A percentile compares a stretch with the other conserved stretches of the same genome.
phyloP scores from a whole-genome alignment of 2,888 invertebrate genomes.

The Meiosimyza platycephala region DNA sequence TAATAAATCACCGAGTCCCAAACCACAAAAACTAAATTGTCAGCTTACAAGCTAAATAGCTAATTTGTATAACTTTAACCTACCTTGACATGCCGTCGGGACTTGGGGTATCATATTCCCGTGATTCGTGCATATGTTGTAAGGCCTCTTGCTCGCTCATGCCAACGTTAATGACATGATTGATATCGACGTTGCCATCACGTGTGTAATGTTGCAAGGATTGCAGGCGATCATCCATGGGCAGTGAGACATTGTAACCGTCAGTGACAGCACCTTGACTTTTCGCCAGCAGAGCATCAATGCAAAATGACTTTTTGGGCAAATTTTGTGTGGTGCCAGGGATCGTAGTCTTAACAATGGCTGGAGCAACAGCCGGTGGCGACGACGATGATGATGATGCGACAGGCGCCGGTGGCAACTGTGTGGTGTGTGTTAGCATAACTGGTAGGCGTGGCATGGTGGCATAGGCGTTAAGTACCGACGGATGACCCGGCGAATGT shows the following conservation, averaged over 20 bases:
- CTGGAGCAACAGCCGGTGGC: conserved; percentile 43
- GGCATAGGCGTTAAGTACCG: conserved; percentile 42
- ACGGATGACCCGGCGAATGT: conserved; percentile 51
- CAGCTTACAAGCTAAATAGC: too few relatives aligned
- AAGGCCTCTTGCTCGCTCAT: conserved; percentile 65
- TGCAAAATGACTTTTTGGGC: conserved; percentile 85
- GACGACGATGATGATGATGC: conserved; percentile 43
- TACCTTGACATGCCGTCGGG: conserved; percentile 68
- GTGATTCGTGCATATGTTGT: conserved; percentile 63
- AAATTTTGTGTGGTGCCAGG: conserved; percentile 51
- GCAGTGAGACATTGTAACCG: conserved; percentile 24
- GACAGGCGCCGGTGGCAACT: conserved; percentile 36
- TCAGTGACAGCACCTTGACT: conserved; percentile 55
- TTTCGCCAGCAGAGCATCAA: conserved; percentile 85
- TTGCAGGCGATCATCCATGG: conserved; percentile 56
- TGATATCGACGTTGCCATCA: conserved; percentile 53
- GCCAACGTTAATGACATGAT: conserved; percentile 54
- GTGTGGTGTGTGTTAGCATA: conserved; percentile 46
- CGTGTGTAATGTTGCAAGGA: conserved; percentile 56
- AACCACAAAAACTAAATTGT: too few relatives aligned
- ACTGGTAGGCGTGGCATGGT: conserved; percentile 57
- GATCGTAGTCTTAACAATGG: conserved; percentile 33
- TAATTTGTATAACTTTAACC: conserved; percentile 27
- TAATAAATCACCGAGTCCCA: too few relatives aligned
- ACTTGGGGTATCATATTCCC: conserved; percentile 65